These are phyloP conservation scores for Dipus sagitta DNA, from an alignment of 2,797 vertebrate genomes.

Conservation along the genomic window DNA sequence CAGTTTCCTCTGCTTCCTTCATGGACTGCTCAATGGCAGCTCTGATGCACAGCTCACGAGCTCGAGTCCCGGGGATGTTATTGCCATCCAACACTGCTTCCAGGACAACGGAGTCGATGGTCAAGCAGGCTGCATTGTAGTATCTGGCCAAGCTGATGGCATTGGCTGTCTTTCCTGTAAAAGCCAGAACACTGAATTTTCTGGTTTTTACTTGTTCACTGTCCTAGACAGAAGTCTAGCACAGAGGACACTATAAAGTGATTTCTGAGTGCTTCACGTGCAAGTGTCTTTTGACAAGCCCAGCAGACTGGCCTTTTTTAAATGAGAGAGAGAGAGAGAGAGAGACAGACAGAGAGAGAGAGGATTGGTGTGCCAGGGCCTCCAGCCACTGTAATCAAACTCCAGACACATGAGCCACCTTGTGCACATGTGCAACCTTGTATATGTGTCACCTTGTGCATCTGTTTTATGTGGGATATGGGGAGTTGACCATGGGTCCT, in stretches of 20 bases:
- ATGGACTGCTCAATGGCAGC: slow-evolving; percentile 85
- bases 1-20: slow-evolving; percentile 82
- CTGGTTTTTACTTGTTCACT: neutral
- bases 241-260: neutral
- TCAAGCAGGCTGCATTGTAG: slow-evolving; percentile 89
- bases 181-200: neutral
- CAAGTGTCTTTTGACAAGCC: neutral
- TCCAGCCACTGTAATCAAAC: no score
- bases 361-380: no score
- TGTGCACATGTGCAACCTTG: no score
- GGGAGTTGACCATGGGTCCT: no score
- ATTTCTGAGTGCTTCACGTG: neutral
- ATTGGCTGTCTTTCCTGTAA: slow-evolving; percentile 88
- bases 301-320: no score
- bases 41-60: slow-evolving; percentile 88
- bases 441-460: no score
- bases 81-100: slow-evolving; percentile 88
- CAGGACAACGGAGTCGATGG: slow-evolving; percentile 89
- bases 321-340: no score
- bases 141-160: slow-evolving; percentile 88
- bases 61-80: slow-evolving; percentile 85
- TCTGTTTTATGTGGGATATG: no score
- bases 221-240: neutral
- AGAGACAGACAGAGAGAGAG: no score
- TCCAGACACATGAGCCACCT: no score